Evolutionary conservation across 1,140 invertebrate genomes (phyloP).

Genomic region (Achatina immaculata): DNA sequence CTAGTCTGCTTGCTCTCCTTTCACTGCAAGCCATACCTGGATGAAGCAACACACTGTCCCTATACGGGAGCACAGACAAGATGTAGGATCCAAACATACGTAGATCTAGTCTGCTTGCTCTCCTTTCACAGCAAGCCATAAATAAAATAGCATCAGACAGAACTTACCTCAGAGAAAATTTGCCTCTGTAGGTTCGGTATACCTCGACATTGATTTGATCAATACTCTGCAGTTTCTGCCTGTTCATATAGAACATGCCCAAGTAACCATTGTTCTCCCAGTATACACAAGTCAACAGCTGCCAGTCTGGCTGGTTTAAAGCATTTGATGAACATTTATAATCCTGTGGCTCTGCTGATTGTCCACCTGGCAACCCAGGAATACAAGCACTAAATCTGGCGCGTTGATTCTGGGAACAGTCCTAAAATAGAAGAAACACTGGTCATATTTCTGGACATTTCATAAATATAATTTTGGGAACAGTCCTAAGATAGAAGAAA

Average conservation of each 20-base stretch:
- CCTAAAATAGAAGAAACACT: conserved; percentile 40
- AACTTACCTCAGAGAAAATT: conserved; percentile 17
- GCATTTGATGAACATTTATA: conserved; percentile 49
- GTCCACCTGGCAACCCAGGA: conserved; percentile 48
- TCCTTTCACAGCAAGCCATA: no score
- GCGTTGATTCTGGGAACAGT: conserved; percentile 45
- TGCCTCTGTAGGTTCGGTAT: not conserved
- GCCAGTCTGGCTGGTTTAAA: conserved; percentile 54
- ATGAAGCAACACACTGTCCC: no score
- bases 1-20: no score
- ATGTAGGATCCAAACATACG: no score
- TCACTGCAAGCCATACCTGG: no score
- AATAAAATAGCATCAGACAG: no score
- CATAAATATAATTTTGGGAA: not conserved
- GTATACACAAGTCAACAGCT: conserved; percentile 55
- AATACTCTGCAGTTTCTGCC: conserved; percentile 6
- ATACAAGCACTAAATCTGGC: conserved; percentile 52
- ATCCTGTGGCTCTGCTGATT: conserved; percentile 34
- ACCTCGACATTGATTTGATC: not conserved
- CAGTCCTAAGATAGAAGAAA: not conserved
- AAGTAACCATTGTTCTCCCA: conserved; percentile 53
- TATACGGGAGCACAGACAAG: no score
- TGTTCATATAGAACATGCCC: conserved; percentile 49
- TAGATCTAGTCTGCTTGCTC: no score
- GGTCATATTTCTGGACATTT: not conserved